Evolutionary conservation across 2,113 vertebrate genomes (phyloP).

Genomic region (Microtus montanus): DNA sequence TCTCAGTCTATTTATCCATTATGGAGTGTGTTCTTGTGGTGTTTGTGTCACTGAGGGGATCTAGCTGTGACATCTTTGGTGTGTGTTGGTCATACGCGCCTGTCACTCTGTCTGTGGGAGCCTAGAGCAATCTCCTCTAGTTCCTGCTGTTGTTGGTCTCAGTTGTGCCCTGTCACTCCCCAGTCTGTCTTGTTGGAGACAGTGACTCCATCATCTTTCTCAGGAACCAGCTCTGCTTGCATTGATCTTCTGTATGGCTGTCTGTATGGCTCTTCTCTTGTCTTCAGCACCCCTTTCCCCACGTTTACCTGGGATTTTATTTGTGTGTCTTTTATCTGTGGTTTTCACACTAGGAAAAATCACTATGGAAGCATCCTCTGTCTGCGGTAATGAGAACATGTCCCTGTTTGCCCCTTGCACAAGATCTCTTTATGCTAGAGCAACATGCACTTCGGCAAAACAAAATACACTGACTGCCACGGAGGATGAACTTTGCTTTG

Average conservation of each 20-base stretch:
- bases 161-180: neutral
- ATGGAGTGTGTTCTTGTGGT: neutral
- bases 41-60: neutral
- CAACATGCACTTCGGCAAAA: neutral
- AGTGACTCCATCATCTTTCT: neutral
- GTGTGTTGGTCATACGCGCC: neutral
- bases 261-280: neutral
- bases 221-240: neutral
- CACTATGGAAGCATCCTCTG: neutral
- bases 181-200: neutral
- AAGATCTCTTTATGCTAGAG: accelerated
- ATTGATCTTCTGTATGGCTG: neutral
- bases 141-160: accelerated
- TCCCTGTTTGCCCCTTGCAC: too few species aligned
- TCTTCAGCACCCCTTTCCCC: neutral
- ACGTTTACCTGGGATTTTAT: neutral
- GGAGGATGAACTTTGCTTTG: neutral
- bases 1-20: neutral
- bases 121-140: neutral
- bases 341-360: neutral
- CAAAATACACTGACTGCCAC: neutral
- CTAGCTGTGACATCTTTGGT: neutral
- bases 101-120: neutral
- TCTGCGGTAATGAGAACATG: accelerated
- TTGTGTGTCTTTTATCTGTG: neutral